Evolutionary conservation across 2,888 invertebrate species (phyloP).

Genomic region (Troides oblongomaculatus): DNA sequence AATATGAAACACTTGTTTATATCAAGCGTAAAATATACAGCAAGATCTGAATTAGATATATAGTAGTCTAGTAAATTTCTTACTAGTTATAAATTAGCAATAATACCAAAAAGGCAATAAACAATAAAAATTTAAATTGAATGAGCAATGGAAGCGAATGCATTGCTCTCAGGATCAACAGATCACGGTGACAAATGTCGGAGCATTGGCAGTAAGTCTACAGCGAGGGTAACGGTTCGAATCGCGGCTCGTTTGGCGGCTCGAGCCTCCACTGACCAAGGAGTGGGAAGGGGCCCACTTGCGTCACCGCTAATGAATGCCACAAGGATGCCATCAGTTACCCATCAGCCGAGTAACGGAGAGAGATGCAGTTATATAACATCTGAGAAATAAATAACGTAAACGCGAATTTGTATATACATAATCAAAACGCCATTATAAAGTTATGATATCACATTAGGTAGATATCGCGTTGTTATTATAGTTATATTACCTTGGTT

Average conservation of each 20-base stretch:
- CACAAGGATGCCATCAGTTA: conserved; percentile 1
- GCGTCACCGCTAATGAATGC: conserved; percentile 16
- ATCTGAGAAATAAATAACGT: neutral
- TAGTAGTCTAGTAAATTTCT: too few species aligned
- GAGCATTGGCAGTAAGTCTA: conserved; percentile 2
- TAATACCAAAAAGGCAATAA: too few species aligned
- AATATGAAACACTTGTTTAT: too few species aligned
- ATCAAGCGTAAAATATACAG: too few species aligned
- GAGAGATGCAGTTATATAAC: conserved; percentile 1
- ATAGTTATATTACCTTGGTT: too few species aligned
- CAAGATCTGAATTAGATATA: too few species aligned
- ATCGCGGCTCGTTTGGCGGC: neutral
- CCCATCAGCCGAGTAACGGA: conserved; percentile 1
- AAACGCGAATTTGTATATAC: neutral
- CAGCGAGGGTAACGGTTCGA: conserved; percentile 16
- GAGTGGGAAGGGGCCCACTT: conserved; percentile 5
- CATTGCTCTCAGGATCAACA: conserved; percentile 8
- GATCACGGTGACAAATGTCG: conserved; percentile 4
- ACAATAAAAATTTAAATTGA: too few species aligned
- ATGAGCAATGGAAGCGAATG: neutral
- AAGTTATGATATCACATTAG: too few species aligned
- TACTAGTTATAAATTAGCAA: too few species aligned
- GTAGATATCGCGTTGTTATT: too few species aligned
- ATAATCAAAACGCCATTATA: neutral
- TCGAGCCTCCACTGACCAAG: conserved; percentile 8